These are phyloP conservation scores for Sylvicola cinctus DNA, from an alignment of 2,888 invertebrate species.

Conservation along the genomic window DNA sequence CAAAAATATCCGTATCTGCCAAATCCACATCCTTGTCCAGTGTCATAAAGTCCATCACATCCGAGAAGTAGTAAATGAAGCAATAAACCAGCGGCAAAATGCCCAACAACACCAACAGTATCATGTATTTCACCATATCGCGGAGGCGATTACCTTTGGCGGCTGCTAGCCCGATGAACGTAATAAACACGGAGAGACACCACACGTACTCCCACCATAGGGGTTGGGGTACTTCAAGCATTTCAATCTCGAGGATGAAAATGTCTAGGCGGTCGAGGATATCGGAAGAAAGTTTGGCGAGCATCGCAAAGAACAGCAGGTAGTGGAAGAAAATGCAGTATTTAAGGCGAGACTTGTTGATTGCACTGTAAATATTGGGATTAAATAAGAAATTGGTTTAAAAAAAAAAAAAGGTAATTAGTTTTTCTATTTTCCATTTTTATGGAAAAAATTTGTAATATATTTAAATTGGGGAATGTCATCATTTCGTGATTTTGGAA, in stretches of 20 bases:
- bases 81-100: constrained; percentile 66
- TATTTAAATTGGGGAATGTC: too few species aligned
- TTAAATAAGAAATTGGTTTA: constrained; percentile 3
- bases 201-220: constrained; percentile 81
- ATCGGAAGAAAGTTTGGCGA: constrained; percentile 77
- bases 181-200: constrained; percentile 63
- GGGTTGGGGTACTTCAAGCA: constrained; percentile 71
- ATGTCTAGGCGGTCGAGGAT: constrained; percentile 83
- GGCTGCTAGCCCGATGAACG: constrained; percentile 69
- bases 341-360: constrained; percentile 89
- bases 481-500: too few species aligned
- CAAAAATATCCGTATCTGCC: constrained; percentile 41
- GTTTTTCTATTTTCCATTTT: too few species aligned
- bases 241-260: constrained; percentile 84
- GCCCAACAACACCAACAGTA: constrained; percentile 59
- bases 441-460: too few species aligned
- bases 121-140: constrained; percentile 57
- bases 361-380: constrained; percentile 58
- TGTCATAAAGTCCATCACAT: constrained; percentile 61
- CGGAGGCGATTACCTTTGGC: constrained; percentile 64
- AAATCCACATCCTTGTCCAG: constrained; percentile 32
- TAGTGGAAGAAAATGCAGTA: constrained; percentile 89
- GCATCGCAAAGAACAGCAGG: constrained; percentile 71
- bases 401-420: constrained; percentile 13
- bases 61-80: constrained; percentile 58